These are phyloP conservation scores for Corvus hawaiiensis DNA, from an alignment of 2,113 vertebrate genomes.

Conservation along the genomic window DNA sequence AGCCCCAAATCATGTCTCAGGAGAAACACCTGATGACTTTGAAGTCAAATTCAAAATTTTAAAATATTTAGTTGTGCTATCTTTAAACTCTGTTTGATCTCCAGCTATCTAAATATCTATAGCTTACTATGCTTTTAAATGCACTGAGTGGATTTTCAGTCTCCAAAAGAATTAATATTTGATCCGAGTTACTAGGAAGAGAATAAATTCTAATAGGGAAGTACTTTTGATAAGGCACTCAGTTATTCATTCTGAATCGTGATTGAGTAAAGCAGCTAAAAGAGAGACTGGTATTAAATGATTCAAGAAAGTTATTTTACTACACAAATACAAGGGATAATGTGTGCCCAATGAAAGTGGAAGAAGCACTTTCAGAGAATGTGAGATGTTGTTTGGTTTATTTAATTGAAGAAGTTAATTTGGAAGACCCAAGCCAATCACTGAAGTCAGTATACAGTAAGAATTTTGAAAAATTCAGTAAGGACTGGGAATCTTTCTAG, in stretches of 20 bases:
- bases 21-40: not conserved
- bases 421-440: not conserved
- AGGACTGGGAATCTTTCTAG: not conserved
- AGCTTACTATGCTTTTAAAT: not conserved
- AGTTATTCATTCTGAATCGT: not conserved
- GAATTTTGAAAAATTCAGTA: not conserved
- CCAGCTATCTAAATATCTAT: not conserved
- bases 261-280: not conserved
- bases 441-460: not conserved
- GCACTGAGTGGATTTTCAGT: not conserved
- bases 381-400: not conserved
- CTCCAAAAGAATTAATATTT: slow-evolving; percentile 18
- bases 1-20: not conserved
- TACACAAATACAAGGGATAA: not conserved
- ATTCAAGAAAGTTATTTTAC: not conserved
- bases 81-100: not conserved
- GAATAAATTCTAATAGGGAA: not conserved
- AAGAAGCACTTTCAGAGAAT: not conserved
- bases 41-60: not conserved
- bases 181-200: not conserved
- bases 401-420: not conserved
- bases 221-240: not conserved
- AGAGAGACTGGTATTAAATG: not conserved
- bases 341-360: not conserved
- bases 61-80: not conserved